Evolutionary conservation across 2,888 invertebrate genomes (phyloP).

Genomic region (Girardia tigrina): DNA sequence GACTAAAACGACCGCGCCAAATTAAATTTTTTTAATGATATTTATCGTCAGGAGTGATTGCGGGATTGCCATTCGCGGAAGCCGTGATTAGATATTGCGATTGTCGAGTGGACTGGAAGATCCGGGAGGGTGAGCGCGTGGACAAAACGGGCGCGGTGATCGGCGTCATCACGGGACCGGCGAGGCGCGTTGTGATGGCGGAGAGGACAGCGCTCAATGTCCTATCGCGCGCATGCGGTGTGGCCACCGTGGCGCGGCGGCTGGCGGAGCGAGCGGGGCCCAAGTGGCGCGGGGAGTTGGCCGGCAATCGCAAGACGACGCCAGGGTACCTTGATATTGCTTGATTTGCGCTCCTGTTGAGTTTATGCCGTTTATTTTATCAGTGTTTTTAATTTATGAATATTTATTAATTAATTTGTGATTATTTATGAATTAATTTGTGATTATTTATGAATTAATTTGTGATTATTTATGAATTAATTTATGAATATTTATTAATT

Average conservation of each 20-base stretch:
- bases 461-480: too few relatives aligned
- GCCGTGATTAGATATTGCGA: not conserved
- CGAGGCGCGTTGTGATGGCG: not conserved
- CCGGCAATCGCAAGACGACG: slow-evolving; percentile 52
- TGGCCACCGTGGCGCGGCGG: slow-evolving; percentile 4
- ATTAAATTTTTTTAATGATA: not conserved
- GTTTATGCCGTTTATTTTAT: too few relatives aligned
- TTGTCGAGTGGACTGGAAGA: not conserved
- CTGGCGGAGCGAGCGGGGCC: not conserved
- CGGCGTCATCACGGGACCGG: not conserved
- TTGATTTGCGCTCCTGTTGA: too few relatives aligned
- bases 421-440: too few relatives aligned
- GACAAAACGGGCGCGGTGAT: not conserved
- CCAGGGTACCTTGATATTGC: too few relatives aligned
- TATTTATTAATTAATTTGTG: too few relatives aligned
- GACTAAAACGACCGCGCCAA: not conserved
- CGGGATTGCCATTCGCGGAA: slow-evolving; percentile 3
- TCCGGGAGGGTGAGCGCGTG: not conserved
- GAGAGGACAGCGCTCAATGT: slow-evolving; percentile 15
- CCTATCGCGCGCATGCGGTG: slow-evolving; percentile 18
- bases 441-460: too few relatives aligned
- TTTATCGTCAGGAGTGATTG: not conserved
- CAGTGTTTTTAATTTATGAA: too few relatives aligned
- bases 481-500: too few relatives aligned
- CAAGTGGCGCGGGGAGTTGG: slow-evolving; percentile 48